These are phyloP conservation scores for Trachythela sp. DNA, from an alignment of 64 coral and sea anemone genomes.

Conservation along the genomic window DNA sequence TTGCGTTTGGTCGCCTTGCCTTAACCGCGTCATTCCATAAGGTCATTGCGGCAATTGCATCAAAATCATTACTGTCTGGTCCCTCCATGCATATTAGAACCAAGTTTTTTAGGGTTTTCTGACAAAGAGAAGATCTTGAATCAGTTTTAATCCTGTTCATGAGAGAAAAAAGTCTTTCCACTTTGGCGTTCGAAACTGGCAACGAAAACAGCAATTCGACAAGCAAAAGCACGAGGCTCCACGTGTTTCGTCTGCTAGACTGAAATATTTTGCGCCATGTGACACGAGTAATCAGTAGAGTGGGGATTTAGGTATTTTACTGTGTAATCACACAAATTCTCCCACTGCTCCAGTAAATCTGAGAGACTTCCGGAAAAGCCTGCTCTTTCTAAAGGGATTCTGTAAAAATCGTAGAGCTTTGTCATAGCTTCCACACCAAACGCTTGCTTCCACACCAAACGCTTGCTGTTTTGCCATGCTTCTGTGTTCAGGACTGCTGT, in stretches of 20 bases:
- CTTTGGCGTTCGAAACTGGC: conserved; percentile 56
- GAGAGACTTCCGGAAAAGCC: conserved; percentile 35
- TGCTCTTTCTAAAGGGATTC: conserved; percentile 54
- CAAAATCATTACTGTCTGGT: conserved; percentile 30
- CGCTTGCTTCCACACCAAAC: conserved; percentile 9
- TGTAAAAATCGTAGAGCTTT: conserved; percentile 45
- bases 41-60: conserved; percentile 44
- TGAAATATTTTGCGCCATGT: conserved; percentile 56
- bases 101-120: conserved; percentile 48
- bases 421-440: conserved; percentile 45
- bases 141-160: conserved; percentile 65
- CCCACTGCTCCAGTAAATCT: conserved; percentile 57
- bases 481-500: conserved; percentile 38
- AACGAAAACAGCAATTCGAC: conserved; percentile 56
- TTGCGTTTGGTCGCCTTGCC: conserved; percentile 36
- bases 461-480: conserved; percentile 57
- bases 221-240: conserved; percentile 43
- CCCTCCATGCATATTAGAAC: conserved; percentile 46
- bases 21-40: conserved; percentile 26
- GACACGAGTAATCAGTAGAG: conserved; percentile 23
- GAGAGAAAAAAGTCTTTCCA: conserved; percentile 58
- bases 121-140: conserved; percentile 44
- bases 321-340: conserved; percentile 38
- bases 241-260: conserved; percentile 26
- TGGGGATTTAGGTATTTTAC: conserved; percentile 48